Evolutionary conservation across 2,797 vertebrate species (phyloP), one percentile per base, ranked within the genome.

Genomic region (Jordanella pulchra): DNA sequence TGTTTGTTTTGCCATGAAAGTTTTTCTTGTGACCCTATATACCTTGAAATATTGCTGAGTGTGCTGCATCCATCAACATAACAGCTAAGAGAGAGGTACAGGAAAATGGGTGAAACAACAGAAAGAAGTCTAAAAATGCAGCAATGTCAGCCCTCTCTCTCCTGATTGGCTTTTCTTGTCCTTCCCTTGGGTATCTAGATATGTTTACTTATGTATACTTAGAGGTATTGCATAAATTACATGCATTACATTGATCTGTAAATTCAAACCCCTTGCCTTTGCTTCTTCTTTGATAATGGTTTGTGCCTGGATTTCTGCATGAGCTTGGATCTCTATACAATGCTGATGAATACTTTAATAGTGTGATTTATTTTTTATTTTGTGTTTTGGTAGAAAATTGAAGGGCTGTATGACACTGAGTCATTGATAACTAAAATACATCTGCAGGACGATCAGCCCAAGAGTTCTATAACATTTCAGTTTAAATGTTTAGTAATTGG

Each of bases 21-120:
- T 84, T 83, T 79, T 74, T 78, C 76, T 83, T 81, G 67, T 84
- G 72, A 79, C 83, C 84, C 83, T 80, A 83, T 89, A 82, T 75
- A 75, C 80, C 83, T 78, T 88, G 88, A 89, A 84, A 87, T 87
- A 88, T 86, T 86, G 88, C 89, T 87, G 88, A 89, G 68, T 81
- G 68, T 77, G 84, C 84, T 42, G 48, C 73, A 83, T 85, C 78
- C 73, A 80, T 87, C 82, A 86, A 73, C 77, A 76, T 73, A 74
- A 72, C 66, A 79, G 79, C 71, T 27, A 42, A 77, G 50, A 69
- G 35, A 65, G 68, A 45, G 64, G 39, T 66, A 47, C 65, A 74
- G 73, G 44, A 68, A 32, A 64, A 61, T 28, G 7, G 55, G 50
- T 5, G 56, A 35, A 63, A 45, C 55, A 42, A 73, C 66, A 65